Percentiles rank a stretch among this genome's conserved stretches.
phyloP scores from a whole-genome alignment of 1,140 invertebrate species.

The Ceratitis capitata region DNA sequence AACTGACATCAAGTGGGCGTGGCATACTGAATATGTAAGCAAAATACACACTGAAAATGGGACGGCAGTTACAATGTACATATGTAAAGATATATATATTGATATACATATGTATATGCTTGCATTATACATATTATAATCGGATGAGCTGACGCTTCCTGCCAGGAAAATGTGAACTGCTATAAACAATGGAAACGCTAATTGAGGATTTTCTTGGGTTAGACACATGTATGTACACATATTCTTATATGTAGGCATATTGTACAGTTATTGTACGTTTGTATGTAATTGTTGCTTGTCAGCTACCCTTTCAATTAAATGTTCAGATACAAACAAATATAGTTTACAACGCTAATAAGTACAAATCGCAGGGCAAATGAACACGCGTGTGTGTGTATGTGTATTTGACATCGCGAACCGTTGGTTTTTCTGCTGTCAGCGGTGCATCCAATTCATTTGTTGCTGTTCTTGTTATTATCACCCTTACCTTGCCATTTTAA shows the following conservation, averaged over 20 bases:
- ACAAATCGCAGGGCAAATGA: no score
- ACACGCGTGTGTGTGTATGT: not conserved
- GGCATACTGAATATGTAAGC: not conserved
- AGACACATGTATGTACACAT: not conserved
- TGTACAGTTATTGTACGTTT: not conserved
- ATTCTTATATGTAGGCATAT: not conserved
- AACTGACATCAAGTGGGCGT: not conserved
- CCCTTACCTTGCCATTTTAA: not conserved
- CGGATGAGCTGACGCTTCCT: constrained; percentile 24
- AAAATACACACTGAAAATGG: not conserved
- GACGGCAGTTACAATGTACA: not conserved
- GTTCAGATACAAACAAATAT: not conserved
- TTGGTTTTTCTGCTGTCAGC: not conserved
- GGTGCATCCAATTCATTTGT: not conserved
- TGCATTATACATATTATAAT: not conserved
- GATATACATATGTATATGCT: not conserved
- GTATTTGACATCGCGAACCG: not conserved
- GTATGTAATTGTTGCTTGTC: not conserved
- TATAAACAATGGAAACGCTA: constrained; percentile 21
- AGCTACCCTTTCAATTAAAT: not conserved
- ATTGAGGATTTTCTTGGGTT: constrained; percentile 30
- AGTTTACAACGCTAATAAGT: not conserved
- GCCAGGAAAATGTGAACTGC: not conserved
- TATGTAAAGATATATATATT: no score
- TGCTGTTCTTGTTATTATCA: not conserved